Base-by-base conservation (phyloP, 1,140 invertebrate genomes). In the Teleopsis dalmanni region DNA sequence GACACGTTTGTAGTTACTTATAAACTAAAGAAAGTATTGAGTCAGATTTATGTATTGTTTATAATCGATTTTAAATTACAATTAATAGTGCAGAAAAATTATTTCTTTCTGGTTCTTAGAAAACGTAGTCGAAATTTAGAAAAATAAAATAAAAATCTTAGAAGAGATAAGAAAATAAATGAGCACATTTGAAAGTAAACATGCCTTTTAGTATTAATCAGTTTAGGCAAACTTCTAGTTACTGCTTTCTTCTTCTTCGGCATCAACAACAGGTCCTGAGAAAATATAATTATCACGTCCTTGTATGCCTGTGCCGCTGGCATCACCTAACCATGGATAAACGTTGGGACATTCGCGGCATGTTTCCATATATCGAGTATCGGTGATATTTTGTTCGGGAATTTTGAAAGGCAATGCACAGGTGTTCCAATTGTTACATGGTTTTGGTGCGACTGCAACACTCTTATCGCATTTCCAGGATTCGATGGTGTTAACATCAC, bases 281-380 rank as follows among this genome's bases (percentile, higher is more conserved):
- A 59, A 65, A n/a, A 84, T 82, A 57, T 91, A 92, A 67, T 86
- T 87, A 56, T 91, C 88, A 52, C 78, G 83, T 34, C 83, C 82
- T 33, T 79, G 75, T 48, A 86, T 80, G 5, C 87, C 88, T 40
- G 85, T 84, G 51, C 90, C 90, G 62, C 82, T 84, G 2, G 87
- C 83, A 70, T 93, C 89, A 27, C 87, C 87, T 52, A 70, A 49
- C 67, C 67, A 70, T 34, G 67, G 67, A 58, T 70, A 70, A 11
- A 84, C 84, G 50, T 84, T 86, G 22, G 90, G 90, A 65, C 90
- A 94, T 50, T 89, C 85, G 40, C 73, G 77, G 66, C 90, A 94
- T 3, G 90, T 91, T 63, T 89, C 84, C 80, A 94, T 81, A 65
- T 94, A 93, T 62, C 89, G 82, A 2, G 84, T 87, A 47, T 85